A percentile compares a stretch with the other conserved stretches of the same genome.
These are phyloP conservation scores for Pelecanus crispus DNA, from an alignment of 2,113 vertebrate species.

Conservation along the genomic window DNA sequence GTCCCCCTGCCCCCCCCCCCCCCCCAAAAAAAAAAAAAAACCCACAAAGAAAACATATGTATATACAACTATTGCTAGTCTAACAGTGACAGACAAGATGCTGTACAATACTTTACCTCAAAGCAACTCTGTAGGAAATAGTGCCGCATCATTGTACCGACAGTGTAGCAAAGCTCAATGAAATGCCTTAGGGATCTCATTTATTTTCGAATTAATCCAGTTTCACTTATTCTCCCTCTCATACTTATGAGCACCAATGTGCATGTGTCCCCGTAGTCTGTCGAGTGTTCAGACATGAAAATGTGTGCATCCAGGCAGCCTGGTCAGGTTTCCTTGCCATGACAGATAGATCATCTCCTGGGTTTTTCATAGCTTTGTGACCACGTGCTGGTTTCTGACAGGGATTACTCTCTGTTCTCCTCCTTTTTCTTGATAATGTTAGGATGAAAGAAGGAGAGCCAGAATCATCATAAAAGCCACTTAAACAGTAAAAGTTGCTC, in stretches of 20 bases:
- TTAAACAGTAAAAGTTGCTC: not conserved
- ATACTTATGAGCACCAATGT: not conserved
- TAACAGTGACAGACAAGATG: not conserved
- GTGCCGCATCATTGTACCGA: not conserved
- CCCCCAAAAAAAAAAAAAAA: not conserved
- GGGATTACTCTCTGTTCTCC: not conserved
- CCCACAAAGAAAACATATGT: not conserved
- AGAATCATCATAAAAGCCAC: not conserved
- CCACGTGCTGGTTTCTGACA: not conserved
- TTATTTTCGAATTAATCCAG: not conserved
- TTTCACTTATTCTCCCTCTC: not conserved
- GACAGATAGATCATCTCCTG: not conserved
- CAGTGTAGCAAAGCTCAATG: not conserved
- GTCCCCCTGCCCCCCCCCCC: fast-evolving
- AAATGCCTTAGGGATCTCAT: not conserved
- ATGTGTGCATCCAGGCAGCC: not conserved
- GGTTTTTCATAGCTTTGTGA: not conserved
- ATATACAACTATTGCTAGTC: not conserved
- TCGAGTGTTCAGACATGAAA: not conserved
- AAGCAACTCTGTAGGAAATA: not conserved
- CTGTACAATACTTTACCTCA: not conserved
- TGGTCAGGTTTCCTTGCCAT: not conserved
- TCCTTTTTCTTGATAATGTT: not conserved
- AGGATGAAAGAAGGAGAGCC: not conserved
- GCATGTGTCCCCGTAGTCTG: not conserved